Evolutionary conservation across 2,797 vertebrate genomes (phyloP).

Genomic region (Trichosurus vulpecula): DNA sequence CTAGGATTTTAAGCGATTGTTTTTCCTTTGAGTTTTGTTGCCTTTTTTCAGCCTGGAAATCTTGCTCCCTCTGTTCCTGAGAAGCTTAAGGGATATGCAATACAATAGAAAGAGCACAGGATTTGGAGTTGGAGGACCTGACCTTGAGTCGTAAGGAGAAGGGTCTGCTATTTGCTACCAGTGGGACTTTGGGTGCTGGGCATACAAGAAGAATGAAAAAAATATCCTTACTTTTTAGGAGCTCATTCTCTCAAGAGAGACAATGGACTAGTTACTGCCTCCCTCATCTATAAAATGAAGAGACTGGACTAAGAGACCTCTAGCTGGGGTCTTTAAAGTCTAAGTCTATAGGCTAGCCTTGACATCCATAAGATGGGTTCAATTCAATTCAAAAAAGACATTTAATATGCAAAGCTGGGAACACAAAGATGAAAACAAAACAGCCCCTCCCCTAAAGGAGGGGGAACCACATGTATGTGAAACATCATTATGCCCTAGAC

Average conservation of each 20-base stretch:
- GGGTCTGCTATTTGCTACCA: neutral
- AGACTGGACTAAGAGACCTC: neutral
- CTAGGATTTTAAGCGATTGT: neutral
- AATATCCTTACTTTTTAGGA: neutral
- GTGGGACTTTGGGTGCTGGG: neutral
- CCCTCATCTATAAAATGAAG: neutral
- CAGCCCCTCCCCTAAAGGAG: neutral
- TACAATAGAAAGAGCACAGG: neutral
- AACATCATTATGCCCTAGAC: neutral
- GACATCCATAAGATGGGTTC: neutral
- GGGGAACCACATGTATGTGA: neutral
- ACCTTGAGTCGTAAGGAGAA: neutral
- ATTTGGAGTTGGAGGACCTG: neutral
- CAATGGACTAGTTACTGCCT: neutral
- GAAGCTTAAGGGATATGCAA: neutral
- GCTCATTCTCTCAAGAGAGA: neutral
- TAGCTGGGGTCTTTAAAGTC: neutral
- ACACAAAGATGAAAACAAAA: neutral
- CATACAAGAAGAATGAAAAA: neutral
- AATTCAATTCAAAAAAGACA: neutral
- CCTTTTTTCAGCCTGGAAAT: slow-evolving; percentile 41
- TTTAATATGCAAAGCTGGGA: neutral
- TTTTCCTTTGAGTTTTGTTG: slow-evolving; percentile 26
- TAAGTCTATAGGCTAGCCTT: neutral
- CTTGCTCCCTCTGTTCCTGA: neutral